A percentile compares a stretch with the other conserved stretches of the same genome.
These are phyloP conservation scores for Beaufortia kweichowensis DNA, from an alignment of 2,113 vertebrate genomes.

Conservation along the genomic window DNA sequence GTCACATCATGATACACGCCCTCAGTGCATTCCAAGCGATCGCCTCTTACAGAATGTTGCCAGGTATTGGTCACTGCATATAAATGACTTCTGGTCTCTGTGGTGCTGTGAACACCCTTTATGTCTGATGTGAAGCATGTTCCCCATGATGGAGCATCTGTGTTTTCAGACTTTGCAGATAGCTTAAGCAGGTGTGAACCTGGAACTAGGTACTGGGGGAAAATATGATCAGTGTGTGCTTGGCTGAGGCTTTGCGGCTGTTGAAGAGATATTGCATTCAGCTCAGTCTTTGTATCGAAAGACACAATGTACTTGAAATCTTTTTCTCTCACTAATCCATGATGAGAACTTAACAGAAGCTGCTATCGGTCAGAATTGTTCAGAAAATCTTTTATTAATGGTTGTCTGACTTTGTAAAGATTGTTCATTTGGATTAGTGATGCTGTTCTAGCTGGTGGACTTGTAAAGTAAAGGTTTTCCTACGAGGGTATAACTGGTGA, in stretches of 20 bases:
- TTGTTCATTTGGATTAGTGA: background rate
- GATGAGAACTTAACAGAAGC: background rate
- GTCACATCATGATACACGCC: too few relatives aligned
- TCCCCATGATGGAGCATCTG: conserved; percentile 44
- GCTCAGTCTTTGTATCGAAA: conserved; percentile 54
- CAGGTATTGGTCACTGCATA: too few relatives aligned
- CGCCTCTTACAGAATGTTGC: too few relatives aligned
- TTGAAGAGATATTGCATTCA: conserved; percentile 66
- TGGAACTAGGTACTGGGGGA: conserved; percentile 59
- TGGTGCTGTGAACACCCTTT: background rate
- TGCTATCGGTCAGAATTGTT: background rate
- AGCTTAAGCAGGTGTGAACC: conserved; percentile 69
- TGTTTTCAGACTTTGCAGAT: conserved; percentile 58
- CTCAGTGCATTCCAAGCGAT: too few relatives aligned
- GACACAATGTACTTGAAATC: conserved; percentile 42
- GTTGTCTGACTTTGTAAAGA: too few relatives aligned
- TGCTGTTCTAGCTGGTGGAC: background rate
- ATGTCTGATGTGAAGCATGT: background rate
- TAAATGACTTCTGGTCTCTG: background rate
- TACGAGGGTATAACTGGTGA: too few relatives aligned
- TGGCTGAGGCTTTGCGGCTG: conserved; percentile 64
- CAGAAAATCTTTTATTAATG: background rate
- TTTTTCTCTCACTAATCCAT: conserved; percentile 32
- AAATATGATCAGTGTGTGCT: conserved; percentile 69
- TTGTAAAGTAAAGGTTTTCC: too few relatives aligned